These are phyloP conservation scores for Harpalus rufipes DNA, from an alignment of 2,888 invertebrate genomes.

Conservation along the genomic window DNA sequence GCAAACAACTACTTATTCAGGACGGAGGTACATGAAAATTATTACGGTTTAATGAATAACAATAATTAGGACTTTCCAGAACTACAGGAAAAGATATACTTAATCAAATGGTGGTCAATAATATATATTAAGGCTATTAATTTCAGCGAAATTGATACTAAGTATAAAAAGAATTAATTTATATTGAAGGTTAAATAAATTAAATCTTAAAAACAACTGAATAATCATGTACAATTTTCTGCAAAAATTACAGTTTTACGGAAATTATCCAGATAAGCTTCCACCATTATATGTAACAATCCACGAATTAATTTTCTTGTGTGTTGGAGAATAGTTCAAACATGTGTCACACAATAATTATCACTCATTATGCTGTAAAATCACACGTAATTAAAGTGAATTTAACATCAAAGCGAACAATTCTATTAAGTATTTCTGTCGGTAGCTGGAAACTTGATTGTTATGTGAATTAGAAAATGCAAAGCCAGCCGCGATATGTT, in stretches of 20 bases:
- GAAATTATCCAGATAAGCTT: background rate
- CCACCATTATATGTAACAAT: background rate
- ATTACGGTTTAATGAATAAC: too few relatives aligned
- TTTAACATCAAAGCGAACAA: slow-evolving; percentile 44
- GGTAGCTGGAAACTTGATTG: background rate
- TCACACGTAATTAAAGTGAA: slow-evolving; percentile 42
- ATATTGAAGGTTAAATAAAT: background rate
- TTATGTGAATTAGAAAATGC: slow-evolving; percentile 10
- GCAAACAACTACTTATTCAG: too few relatives aligned
- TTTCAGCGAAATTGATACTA: background rate
- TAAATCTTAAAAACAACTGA: background rate
- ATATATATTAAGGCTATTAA: too few relatives aligned
- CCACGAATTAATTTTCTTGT: slow-evolving; percentile 22
- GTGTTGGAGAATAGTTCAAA: slow-evolving; percentile 11
- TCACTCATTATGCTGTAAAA: slow-evolving; percentile 37
- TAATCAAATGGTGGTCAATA: too few relatives aligned
- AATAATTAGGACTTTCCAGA: too few relatives aligned
- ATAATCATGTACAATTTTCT: background rate
- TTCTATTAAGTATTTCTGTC: slow-evolving; percentile 7
- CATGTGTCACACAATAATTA: slow-evolving; percentile 41
- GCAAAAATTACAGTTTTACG: background rate
- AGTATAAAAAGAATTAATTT: background rate
- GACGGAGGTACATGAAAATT: too few relatives aligned
- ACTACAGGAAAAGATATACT: too few relatives aligned
- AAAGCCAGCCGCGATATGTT: background rate